These are phyloP conservation scores for Eudyptes chrysolophus DNA, from an alignment of 2,113 vertebrate genomes.

Conservation along the genomic window DNA sequence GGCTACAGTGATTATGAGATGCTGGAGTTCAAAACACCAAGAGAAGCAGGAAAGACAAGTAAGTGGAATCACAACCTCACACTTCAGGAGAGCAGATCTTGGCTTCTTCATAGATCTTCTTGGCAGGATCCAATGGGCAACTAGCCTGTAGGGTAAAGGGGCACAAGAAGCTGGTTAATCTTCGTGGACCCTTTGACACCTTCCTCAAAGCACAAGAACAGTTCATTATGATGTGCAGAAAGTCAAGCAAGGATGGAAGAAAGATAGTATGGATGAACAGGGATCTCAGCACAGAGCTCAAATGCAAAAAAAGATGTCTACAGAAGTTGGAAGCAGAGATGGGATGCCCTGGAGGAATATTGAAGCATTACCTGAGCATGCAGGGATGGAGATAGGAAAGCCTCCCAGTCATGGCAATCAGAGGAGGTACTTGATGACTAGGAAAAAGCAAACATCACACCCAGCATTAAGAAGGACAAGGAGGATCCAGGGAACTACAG, in stretches of 20 bases:
- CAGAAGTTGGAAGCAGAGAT: background rate
- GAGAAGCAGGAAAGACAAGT: background rate
- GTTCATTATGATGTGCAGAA: background rate
- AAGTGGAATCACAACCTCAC: background rate
- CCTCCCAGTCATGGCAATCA: background rate
- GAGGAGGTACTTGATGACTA: background rate
- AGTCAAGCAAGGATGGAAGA: background rate
- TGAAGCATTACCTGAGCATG: background rate
- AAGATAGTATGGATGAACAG: background rate
- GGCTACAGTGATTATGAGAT: background rate
- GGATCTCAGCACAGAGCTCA: background rate
- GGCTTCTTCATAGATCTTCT: background rate
- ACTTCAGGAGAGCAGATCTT: background rate
- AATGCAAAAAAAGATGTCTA: background rate
- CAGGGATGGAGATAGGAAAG: background rate
- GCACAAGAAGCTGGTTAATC: background rate
- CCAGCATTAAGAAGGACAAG: background rate
- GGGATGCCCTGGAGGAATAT: background rate
- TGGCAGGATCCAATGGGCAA: background rate
- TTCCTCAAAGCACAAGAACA: background rate
- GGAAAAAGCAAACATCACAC: background rate
- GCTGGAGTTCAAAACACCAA: background rate
- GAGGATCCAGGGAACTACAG: background rate
- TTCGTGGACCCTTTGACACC: background rate
- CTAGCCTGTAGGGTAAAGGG: background rate